Evolutionary conservation across 1,140 invertebrate species (phyloP), one percentile per base, ranked within the genome.

Genomic region (Pissodes strobi): DNA sequence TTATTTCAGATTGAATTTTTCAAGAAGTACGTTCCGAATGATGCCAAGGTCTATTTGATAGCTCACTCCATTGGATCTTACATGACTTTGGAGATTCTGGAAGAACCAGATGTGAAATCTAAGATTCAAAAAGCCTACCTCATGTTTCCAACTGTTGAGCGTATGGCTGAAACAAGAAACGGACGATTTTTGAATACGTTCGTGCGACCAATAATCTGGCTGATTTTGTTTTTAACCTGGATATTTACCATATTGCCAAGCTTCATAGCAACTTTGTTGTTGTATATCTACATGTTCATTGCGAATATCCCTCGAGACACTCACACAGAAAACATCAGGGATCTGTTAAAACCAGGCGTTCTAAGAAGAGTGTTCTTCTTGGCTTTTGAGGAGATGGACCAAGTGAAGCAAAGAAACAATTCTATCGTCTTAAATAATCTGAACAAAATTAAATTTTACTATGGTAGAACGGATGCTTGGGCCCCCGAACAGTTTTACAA

Each of bases 41-140:
- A 88, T 76, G 82, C 84, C 0, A 84, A 83, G 69, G 72, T 95
- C 2, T 85, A 91, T 77, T 69, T 94, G 0, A 82, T 95, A 66
- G 92, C 89, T 1, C 93, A 95, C 82, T 95, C 93, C 0, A 90
- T 94, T 71, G 93, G 93, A 0, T 82, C 85, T 64, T 92, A 92
- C 83, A 88, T 94, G 64, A 83, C 85, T 60, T 73, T 92, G n/a
- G 86, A 94, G 68, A 71, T 93, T 15, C 69, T 95, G 2, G 84
- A 89, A 67, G 73, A 86, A 43, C 67, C 79, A 21, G 67, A 76
- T 17, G 78, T 87, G 23, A 77, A 76, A 12, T 62, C 76, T 9
- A 79, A 76, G 67, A 71, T 87, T 25, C 72, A 74, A 5, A 83
- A 84, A 69, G 81, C 80, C 72, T 93, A 88, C 74, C 76, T 94